These are phyloP conservation scores for Ispidina picta DNA, from an alignment of 2,797 vertebrate genomes.

Conservation along the genomic window DNA sequence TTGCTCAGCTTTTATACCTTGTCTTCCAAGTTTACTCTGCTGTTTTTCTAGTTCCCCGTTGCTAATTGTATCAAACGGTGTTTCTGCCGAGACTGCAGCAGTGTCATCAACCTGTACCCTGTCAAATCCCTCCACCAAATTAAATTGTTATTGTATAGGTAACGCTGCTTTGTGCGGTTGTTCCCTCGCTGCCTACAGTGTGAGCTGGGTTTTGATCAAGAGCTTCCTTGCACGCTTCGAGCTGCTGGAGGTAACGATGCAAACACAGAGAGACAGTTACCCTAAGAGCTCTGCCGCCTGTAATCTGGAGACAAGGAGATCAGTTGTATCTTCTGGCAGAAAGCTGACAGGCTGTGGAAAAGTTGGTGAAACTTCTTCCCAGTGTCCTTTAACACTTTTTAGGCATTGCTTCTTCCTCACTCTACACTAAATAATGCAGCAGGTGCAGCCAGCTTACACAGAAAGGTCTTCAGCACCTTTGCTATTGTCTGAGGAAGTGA, in stretches of 20 bases:
- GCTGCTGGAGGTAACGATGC: slow-evolving; percentile 41
- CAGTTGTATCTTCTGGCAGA: slow-evolving; percentile 37
- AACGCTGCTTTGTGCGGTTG: not conserved
- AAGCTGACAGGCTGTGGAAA: not conserved
- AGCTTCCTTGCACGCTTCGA: not conserved
- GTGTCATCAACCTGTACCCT: slow-evolving; percentile 41
- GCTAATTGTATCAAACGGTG: slow-evolving; percentile 17
- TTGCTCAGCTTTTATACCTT: slow-evolving; percentile 16
- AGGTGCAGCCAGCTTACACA: not conserved
- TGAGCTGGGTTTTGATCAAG: slow-evolving; percentile 56
- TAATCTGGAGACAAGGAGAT: slow-evolving; percentile 2
- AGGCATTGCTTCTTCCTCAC: not conserved
- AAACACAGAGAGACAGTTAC: slow-evolving; percentile 41
- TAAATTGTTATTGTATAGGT: not conserved
- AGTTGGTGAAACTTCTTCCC: slow-evolving; percentile 34
- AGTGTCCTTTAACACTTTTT: slow-evolving; percentile 11
- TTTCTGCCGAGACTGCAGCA: not conserved
- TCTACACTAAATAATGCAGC: slow-evolving; percentile 1
- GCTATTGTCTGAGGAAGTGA: not conserved
- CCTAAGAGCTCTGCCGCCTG: slow-evolving; percentile 10
- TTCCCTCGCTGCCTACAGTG: not conserved
- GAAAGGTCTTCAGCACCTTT: not conserved
- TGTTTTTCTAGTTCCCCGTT: slow-evolving; percentile 4
- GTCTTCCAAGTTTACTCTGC: not conserved
- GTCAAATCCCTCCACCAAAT: slow-evolving; percentile 8